Evolutionary conservation across 2,888 invertebrate species (phyloP).

Genomic region (Aphrophora alni): DNA sequence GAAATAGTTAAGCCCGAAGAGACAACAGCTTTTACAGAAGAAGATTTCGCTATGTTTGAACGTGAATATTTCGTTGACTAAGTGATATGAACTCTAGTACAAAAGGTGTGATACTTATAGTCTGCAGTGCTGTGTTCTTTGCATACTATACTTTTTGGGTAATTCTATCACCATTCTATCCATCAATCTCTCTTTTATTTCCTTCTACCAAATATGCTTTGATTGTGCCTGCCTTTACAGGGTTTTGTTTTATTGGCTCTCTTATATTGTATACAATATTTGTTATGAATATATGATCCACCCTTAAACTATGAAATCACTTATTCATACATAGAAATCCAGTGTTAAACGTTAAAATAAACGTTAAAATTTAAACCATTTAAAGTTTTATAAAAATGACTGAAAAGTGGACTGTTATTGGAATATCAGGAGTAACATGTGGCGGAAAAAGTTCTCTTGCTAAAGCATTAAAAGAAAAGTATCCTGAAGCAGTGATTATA

Average conservation of each 20-base stretch:
- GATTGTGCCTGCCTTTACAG: slow-evolving; percentile 65
- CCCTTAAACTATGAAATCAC: not conserved
- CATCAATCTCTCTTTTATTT: slow-evolving; percentile 61
- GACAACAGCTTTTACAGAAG: slow-evolving; percentile 72
- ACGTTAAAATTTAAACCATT: not conserved
- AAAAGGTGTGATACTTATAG: slow-evolving; percentile 65
- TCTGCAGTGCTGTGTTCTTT: slow-evolving; percentile 62
- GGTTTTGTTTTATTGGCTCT: slow-evolving; percentile 69
- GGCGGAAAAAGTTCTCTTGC: slow-evolving; percentile 81
- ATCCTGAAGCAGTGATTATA: slow-evolving; percentile 61
- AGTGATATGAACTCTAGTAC: slow-evolving; percentile 49
- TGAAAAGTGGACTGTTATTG: slow-evolving; percentile 64
- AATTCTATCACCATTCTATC: slow-evolving; percentile 70
- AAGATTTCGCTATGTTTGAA: slow-evolving; percentile 72
- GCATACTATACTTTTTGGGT: slow-evolving; percentile 70
- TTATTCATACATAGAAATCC: too few relatives aligned
- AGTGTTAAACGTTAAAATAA: not conserved
- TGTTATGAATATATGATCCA: slow-evolving; percentile 26
- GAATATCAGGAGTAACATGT: slow-evolving; percentile 81
- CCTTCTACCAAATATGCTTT: slow-evolving; percentile 66
- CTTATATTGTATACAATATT: slow-evolving; percentile 66
- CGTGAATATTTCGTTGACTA: slow-evolving; percentile 64
- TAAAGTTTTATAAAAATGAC: not conserved
- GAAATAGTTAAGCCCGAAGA: slow-evolving; percentile 57
- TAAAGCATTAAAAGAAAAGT: slow-evolving; percentile 60